phyloP scores from a whole-genome alignment of 2,888 invertebrate species.

The Volucella inanis region DNA sequence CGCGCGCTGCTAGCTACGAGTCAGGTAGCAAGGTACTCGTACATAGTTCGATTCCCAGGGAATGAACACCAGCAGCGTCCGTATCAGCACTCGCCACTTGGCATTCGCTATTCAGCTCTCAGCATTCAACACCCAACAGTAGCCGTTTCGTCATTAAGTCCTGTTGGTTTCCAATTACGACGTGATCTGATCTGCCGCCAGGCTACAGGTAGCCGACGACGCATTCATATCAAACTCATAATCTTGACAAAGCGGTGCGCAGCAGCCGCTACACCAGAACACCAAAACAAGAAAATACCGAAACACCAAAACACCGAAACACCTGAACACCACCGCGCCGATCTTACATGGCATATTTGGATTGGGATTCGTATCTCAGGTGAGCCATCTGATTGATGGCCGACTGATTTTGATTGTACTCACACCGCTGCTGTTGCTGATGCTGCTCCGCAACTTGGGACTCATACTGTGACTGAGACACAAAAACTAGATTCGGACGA shows the following conservation, averaged over 20 bases:
- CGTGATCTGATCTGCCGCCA: conserved; percentile 73
- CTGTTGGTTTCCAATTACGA: conserved; percentile 75
- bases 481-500: conserved; percentile 52
- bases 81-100: not conserved
- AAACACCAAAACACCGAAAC: too few relatives aligned
- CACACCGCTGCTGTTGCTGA: conserved; percentile 44
- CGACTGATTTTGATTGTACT: conserved; percentile 70
- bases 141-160: conserved; percentile 74
- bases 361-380: conserved; percentile 36
- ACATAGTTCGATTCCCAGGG: conserved; percentile 8
- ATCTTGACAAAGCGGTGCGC: conserved; percentile 68
- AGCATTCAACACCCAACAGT: conserved; percentile 67
- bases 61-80: conserved; percentile 51
- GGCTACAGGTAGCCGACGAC: conserved; percentile 69
- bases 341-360: too few relatives aligned
- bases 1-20: conserved; percentile 14
- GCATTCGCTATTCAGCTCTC: not conserved
- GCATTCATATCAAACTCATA: conserved; percentile 74
- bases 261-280: conserved; percentile 30
- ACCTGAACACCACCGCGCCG: too few relatives aligned
- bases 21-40: not conserved
- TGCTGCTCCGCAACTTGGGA: not conserved
- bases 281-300: too few relatives aligned
- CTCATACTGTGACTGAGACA: not conserved
- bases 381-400: conserved; percentile 70